Evolutionary conservation across 2,113 vertebrate genomes (phyloP).

Genomic region (Pteronura brasiliensis): DNA sequence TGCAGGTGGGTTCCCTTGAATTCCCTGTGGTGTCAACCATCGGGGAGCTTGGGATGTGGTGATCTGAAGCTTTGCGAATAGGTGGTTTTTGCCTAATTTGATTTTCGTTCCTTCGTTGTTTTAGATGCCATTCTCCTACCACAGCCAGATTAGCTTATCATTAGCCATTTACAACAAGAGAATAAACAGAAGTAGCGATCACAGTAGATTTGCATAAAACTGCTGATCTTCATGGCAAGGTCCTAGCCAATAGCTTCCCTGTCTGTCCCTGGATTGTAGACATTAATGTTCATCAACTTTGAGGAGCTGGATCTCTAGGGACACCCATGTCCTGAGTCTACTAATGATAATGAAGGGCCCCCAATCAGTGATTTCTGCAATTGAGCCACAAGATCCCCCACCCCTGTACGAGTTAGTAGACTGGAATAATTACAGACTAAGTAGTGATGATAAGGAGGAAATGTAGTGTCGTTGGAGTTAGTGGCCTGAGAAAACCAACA

Average conservation of each 20-base stretch:
- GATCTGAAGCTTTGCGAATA: background rate
- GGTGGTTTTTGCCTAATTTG: background rate
- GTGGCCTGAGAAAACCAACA: constrained; percentile 77
- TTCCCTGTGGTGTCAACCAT: background rate
- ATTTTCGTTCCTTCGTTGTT: background rate
- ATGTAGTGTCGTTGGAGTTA: constrained; percentile 68
- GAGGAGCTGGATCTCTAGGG: constrained; percentile 23
- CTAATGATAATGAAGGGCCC: constrained; percentile 66
- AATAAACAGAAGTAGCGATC: background rate
- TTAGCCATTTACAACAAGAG: background rate
- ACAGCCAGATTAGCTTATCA: background rate
- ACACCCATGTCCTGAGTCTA: constrained; percentile 14
- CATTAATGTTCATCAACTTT: background rate
- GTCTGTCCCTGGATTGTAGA: background rate
- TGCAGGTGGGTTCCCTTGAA: background rate
- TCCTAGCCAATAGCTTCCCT: background rate
- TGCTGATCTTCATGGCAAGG: constrained; percentile 43
- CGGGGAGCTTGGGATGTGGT: background rate
- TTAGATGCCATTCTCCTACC: background rate
- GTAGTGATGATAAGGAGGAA: constrained; percentile 73
- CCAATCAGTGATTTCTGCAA: constrained; percentile 65
- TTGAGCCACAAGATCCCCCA: constrained; percentile 61
- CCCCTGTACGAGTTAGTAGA: constrained; percentile 70
- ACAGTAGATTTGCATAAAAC: constrained; percentile 15
- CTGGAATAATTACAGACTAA: constrained; percentile 79